Conservation (phyloP, 2,113 vertebrate genomes). For the Archilochus colubris region DNA sequence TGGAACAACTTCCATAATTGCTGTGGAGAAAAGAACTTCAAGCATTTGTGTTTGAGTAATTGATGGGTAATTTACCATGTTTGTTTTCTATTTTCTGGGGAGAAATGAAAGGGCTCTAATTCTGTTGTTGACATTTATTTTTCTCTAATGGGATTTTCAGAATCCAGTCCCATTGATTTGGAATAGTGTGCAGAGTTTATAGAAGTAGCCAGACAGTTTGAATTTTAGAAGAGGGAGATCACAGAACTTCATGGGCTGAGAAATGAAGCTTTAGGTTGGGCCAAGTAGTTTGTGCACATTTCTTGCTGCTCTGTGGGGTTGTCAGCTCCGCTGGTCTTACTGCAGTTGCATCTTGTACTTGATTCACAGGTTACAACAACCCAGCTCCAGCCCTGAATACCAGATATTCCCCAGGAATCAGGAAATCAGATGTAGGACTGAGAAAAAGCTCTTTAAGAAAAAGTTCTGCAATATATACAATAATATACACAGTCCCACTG, state of each 20-base stretch:
- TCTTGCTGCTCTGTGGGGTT: background rate
- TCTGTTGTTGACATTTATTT: constrained; percentile 31
- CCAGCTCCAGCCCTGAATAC: background rate
- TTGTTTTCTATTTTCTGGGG: constrained; percentile 39
- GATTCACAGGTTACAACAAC: background rate
- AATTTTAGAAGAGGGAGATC: background rate
- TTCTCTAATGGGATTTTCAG: constrained; percentile 9
- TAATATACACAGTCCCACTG: background rate
- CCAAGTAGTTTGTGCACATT: background rate
- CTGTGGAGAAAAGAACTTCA: constrained; percentile 23
- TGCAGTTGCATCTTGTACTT: background rate
- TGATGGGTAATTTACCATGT: constrained; percentile 45
- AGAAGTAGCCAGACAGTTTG: background rate
- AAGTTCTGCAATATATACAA: background rate
- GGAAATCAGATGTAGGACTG: background rate
- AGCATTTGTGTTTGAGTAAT: constrained; percentile 44
- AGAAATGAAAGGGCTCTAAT: constrained; percentile 22
- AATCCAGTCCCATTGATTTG: background rate
- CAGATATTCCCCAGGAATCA: background rate
- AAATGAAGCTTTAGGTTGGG: background rate
- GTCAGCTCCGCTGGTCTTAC: background rate
- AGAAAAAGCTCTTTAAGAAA: background rate
- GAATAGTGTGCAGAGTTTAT: background rate
- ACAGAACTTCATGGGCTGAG: background rate
- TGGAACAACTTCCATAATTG: constrained; percentile 43